Base-by-base conservation (phyloP, 2,113 vertebrate species). In the Triplophysa rosa region DNA sequence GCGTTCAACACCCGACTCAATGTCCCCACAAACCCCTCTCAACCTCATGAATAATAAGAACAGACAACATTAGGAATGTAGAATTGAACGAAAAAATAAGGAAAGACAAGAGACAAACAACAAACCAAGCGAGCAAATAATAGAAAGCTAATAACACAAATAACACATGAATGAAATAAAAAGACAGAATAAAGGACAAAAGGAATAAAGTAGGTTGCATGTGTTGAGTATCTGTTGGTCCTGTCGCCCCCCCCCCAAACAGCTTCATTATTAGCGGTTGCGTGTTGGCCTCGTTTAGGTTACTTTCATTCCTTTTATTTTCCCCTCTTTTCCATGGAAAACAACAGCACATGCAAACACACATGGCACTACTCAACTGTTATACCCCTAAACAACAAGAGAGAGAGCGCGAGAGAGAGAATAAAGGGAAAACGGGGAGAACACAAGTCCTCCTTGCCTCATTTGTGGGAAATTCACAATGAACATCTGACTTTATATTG, bases 221-320 rank as follows among this genome's bases (percentile, higher is more conserved):
- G 83, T 61, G 26, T 33, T 76, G 62, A 58, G 61, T 84, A 84
- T 80, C 82, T 84, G 74, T 65, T 79, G 63, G 16, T 24, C 67
- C 61, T 54, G 76, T 67, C 67, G 42, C 64, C 61, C 76, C 62
- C 66, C 33, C 71, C 66, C 64, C 56, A 66, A 80, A 77, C 47
- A 19, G 70, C 70, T 54, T 89, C 84, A 80, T 88, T 88, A 91
- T 90, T 87, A 90, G 88, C 58, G 73, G 89, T 88, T 89, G 52
- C 9, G 63, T 42, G 16, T 84, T 66, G 24, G 73, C 78, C 84
- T 89, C 65, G 33, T 89, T 90, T 80, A 67, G 86, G 86, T 88
- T 87, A 84, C 88, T 90, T 91, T 92, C 85, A 86, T 89, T 88
- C 72, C 83, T 84, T 87, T 86, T 49, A 74, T 74, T 82, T 64